A percentile compares a stretch with the other conserved stretches of the same genome.
phyloP scores from a whole-genome alignment of 2,797 vertebrate species.

The Xiphophorus birchmanni region DNA sequence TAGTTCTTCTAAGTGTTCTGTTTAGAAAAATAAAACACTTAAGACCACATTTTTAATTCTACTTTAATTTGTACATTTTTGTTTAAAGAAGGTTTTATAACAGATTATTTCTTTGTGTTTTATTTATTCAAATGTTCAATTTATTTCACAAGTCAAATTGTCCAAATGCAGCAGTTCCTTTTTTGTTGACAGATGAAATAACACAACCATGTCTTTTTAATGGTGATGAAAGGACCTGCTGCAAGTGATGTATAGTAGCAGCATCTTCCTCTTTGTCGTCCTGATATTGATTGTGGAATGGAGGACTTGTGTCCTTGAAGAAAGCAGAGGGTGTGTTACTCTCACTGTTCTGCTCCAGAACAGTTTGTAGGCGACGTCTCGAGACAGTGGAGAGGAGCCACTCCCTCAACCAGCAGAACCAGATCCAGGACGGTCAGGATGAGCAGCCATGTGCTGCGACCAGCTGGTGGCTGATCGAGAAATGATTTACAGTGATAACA shows the following conservation, averaged over 20 bases:
- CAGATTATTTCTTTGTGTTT: background rate
- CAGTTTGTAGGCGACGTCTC: background rate
- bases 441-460: background rate
- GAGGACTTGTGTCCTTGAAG: background rate
- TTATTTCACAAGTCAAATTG: background rate
- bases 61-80: background rate
- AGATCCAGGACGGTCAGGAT: background rate
- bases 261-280: background rate
- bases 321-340: background rate
- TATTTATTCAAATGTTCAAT: background rate
- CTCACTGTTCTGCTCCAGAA: background rate
- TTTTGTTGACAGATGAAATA: background rate
- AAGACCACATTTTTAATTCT: background rate
- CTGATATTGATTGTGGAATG: background rate
- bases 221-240: background rate
- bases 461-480: background rate
- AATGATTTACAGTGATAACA: background rate
- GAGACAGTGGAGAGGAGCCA: background rate
- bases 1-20: background rate
- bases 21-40: background rate
- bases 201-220: background rate
- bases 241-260: background rate
- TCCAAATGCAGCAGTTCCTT: background rate
- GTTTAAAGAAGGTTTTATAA: background rate
- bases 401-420: background rate